Conservation (phyloP, 2,113 vertebrate genomes). For the Oplegnathus fasciatus region DNA sequence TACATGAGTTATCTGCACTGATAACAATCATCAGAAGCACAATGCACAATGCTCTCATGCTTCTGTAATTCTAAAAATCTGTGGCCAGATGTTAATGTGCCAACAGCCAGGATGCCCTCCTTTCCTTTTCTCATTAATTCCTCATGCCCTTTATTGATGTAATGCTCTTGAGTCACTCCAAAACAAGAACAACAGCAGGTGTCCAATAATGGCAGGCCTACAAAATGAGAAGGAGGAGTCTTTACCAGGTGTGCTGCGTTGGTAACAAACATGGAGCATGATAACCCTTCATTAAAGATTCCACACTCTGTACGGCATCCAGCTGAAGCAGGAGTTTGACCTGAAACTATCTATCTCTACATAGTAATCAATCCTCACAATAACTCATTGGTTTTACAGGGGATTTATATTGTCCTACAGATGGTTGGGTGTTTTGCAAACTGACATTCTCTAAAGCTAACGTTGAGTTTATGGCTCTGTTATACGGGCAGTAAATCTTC, state of each 20-base stretch:
- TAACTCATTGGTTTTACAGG: slow-evolving; percentile 74
- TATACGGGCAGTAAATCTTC: slow-evolving; percentile 68
- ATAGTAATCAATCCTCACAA: slow-evolving; percentile 66
- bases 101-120: slow-evolving; percentile 64
- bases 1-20: slow-evolving; percentile 46
- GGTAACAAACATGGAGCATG: slow-evolving; percentile 64
- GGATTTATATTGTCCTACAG: slow-evolving; percentile 48
- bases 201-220: slow-evolving; percentile 77
- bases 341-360: slow-evolving; percentile 45
- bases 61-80: slow-evolving; percentile 60
- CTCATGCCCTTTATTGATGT: slow-evolving; percentile 69
- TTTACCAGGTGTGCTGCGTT: slow-evolving; percentile 83
- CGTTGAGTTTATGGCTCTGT: slow-evolving; percentile 52
- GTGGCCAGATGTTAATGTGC: slow-evolving; percentile 78
- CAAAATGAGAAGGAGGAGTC: slow-evolving; percentile 55
- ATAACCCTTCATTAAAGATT: slow-evolving; percentile 87
- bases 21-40: slow-evolving; percentile 81
- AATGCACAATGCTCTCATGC: slow-evolving; percentile 66
- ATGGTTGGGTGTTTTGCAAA: slow-evolving; percentile 53
- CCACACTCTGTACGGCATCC: slow-evolving; percentile 66
- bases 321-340: slow-evolving; percentile 56
- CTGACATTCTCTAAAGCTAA: slow-evolving; percentile 51
- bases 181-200: slow-evolving; percentile 80
- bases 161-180: slow-evolving; percentile 76
- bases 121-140: slow-evolving; percentile 79